Percentiles rank a stretch among this genome's conserved stretches.
Evolutionary conservation across 1,140 invertebrate genomes (phyloP).

Genomic region (Heliconius eleuchia): DNA sequence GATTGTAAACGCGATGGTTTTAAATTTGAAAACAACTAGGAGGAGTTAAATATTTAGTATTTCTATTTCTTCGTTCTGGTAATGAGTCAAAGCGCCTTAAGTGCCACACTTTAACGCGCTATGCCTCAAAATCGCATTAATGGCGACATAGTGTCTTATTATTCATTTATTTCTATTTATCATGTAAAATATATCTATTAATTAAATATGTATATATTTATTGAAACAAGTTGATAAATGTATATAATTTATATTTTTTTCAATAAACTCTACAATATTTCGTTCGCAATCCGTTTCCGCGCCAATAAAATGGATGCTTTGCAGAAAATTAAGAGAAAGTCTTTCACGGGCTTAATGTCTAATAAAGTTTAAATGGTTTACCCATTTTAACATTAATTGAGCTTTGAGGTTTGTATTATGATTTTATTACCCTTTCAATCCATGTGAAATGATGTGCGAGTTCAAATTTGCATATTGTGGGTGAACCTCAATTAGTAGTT

Average conservation of each 20-base stretch:
- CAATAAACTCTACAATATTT: neutral
- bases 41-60: too few relatives aligned
- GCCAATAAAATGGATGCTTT: constrained; percentile 13
- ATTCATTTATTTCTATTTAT: too few relatives aligned
- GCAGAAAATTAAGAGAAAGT: constrained; percentile 14
- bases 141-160: too few relatives aligned
- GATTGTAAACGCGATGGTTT: too few relatives aligned
- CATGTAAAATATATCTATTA: too few relatives aligned
- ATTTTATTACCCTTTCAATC: constrained; percentile 15
- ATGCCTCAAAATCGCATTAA: too few relatives aligned
- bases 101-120: too few relatives aligned
- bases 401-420: constrained; percentile 22
- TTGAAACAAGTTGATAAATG: too few relatives aligned
- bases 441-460: constrained; percentile 1
- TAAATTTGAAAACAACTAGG: too few relatives aligned
- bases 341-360: neutral
- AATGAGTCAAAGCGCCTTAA: too few relatives aligned
- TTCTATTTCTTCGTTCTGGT: too few relatives aligned
- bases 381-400: constrained; percentile 19
- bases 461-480: constrained; percentile 6
- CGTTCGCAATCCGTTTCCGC: neutral
- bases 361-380: constrained; percentile 22
- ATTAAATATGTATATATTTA: too few relatives aligned
- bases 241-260: neutral
- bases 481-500: constrained; percentile 5